A percentile compares a stretch with the other conserved stretches of the same genome.
Conservation (phyloP, 2,888 invertebrate species). For the Drosophila anceps region DNA sequence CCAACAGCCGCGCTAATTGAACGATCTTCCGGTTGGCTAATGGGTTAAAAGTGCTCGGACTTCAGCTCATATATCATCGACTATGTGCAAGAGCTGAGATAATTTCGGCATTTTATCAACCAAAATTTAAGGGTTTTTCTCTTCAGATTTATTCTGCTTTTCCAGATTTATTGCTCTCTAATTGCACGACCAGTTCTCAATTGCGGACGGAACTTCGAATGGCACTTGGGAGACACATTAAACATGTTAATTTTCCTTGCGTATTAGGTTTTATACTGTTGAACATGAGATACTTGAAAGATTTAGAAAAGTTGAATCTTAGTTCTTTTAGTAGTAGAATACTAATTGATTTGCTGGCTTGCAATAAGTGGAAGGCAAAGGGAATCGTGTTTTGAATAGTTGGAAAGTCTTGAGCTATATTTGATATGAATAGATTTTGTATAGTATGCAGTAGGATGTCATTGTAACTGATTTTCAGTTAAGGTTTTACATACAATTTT, state of each 20-base stretch:
- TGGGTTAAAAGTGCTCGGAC: slow-evolving; percentile 75
- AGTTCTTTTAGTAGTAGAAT: not conserved
- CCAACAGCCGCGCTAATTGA: slow-evolving; percentile 80
- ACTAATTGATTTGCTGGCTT: not conserved
- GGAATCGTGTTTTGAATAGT: not conserved
- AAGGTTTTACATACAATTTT: no score
- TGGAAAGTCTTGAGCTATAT: not conserved
- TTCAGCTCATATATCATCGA: slow-evolving; percentile 66
- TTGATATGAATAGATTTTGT: no score
- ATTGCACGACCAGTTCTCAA: slow-evolving; percentile 52
- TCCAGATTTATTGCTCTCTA: slow-evolving; percentile 69
- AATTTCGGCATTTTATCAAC: slow-evolving; percentile 80
- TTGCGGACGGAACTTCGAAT: slow-evolving; percentile 25
- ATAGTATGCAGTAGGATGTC: no score
- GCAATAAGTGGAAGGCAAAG: not conserved
- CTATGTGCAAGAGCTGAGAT: slow-evolving; percentile 64
- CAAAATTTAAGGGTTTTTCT: slow-evolving; percentile 69
- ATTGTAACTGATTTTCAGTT: no score
- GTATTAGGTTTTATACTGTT: slow-evolving; percentile 29
- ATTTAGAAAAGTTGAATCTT: not conserved
- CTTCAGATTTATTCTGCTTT: slow-evolving; percentile 2
- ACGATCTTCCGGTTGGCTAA: slow-evolving; percentile 83
- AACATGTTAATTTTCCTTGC: slow-evolving; percentile 16
- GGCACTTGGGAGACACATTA: slow-evolving; percentile 41
- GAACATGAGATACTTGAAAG: not conserved